Evolutionary conservation across 2,888 invertebrate species (phyloP).

Genomic region (Papilio gigon): DNA sequence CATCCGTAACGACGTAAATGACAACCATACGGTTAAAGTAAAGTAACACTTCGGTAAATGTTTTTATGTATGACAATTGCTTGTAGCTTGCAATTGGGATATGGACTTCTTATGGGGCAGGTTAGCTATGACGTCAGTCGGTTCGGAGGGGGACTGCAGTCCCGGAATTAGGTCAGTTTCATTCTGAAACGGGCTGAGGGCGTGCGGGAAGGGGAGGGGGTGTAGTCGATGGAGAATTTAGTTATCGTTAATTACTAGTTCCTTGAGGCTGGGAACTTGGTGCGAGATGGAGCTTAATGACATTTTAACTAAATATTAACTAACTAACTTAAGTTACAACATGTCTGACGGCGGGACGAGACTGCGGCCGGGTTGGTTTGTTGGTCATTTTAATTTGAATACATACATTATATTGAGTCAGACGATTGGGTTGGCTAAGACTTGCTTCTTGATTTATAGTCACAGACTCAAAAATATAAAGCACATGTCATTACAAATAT

Average conservation of each 20-base stretch:
- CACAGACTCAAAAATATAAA: no score
- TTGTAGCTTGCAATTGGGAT: slow-evolving; percentile 54
- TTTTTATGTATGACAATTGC: slow-evolving; percentile 46
- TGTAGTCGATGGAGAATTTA: slow-evolving; percentile 62
- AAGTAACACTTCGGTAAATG: slow-evolving; percentile 44
- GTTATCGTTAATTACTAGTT: slow-evolving; percentile 55
- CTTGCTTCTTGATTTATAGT: no score
- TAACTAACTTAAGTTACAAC: neutral
- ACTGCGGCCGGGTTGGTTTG: no score
- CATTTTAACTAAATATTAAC: neutral
- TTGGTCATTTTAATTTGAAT: no score
- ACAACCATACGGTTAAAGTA: slow-evolving; percentile 43
- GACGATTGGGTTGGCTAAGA: no score
- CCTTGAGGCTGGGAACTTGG: slow-evolving; percentile 20
- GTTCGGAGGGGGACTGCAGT: slow-evolving; percentile 75
- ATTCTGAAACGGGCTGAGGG: slow-evolving; percentile 83
- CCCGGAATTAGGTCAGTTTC: slow-evolving; percentile 84
- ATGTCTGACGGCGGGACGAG: neutral
- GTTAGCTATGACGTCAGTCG: slow-evolving; percentile 82
- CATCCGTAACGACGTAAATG: slow-evolving; percentile 53
- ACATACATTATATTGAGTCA: no score
- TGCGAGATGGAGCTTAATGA: neutral
- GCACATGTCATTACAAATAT: no score
- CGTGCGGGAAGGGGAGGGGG: slow-evolving; percentile 55
- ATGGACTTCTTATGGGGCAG: slow-evolving; percentile 56